phyloP scores from a whole-genome alignment of 2,797 vertebrate species.

The Helicolenus hilgendorfi region DNA sequence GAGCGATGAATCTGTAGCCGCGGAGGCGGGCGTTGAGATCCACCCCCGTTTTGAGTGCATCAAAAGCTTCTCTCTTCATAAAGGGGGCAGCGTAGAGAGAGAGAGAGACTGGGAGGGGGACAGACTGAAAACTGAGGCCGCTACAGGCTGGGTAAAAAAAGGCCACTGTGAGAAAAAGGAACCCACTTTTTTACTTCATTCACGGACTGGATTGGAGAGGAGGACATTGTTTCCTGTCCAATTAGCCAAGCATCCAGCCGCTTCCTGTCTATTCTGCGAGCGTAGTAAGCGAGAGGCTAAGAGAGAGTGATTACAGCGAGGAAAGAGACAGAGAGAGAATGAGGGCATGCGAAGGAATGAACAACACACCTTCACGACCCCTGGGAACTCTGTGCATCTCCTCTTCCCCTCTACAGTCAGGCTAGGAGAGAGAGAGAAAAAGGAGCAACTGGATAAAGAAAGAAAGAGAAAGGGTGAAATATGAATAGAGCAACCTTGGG shows the following conservation, averaged over 20 bases:
- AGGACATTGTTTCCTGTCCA: constrained; percentile 67
- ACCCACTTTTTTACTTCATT: constrained; percentile 37
- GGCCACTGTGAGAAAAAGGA: constrained; percentile 29
- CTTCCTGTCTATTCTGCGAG: constrained; percentile 50
- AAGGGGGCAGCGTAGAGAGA: not conserved
- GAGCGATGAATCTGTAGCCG: constrained; percentile 55
- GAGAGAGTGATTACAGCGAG: constrained; percentile 32
- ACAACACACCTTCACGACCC: constrained; percentile 67
- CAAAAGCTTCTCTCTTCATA: constrained; percentile 30
- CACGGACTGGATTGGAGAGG: constrained; percentile 35
- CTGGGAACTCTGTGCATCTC: constrained; percentile 49
- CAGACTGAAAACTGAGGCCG: constrained; percentile 29
- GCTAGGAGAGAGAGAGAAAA: not conserved
- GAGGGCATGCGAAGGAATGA: constrained; percentile 65
- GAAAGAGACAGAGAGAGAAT: constrained; percentile 41
- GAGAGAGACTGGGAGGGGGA: not conserved
- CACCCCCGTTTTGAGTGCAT: constrained; percentile 36
- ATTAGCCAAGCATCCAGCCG: constrained; percentile 63
- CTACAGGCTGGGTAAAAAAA: constrained; percentile 20
- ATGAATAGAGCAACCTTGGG: constrained; percentile 51
- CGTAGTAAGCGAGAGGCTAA: constrained; percentile 10
- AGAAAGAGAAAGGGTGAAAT: constrained; percentile 19
- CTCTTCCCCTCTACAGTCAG: not conserved
- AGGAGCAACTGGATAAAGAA: constrained; percentile 2
- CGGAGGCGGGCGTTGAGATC: constrained; percentile 36